phyloP scores from a whole-genome alignment of 2,888 invertebrate species.

The Mystacides longicornis region DNA sequence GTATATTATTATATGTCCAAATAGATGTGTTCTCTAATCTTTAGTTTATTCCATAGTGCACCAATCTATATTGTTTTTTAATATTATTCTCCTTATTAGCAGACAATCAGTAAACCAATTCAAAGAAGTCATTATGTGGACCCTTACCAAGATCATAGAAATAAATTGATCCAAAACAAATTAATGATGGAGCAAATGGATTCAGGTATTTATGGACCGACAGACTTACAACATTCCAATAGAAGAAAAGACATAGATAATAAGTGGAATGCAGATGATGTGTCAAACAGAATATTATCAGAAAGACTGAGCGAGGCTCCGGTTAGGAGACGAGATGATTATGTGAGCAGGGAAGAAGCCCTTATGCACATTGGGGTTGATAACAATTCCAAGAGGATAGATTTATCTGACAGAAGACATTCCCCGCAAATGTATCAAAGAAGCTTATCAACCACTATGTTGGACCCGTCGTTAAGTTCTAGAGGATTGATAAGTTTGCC shows the following conservation, averaged over 20 bases:
- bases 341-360: slow-evolving; percentile 31
- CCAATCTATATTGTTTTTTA: neutral
- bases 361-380: slow-evolving; percentile 26
- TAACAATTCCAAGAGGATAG: slow-evolving; percentile 29
- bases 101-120: neutral
- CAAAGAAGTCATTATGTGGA: slow-evolving; percentile 17
- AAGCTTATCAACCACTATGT: slow-evolving; percentile 39
- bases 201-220: neutral
- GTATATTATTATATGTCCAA: neutral
- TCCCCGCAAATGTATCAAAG: slow-evolving; percentile 45
- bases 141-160: slow-evolving; percentile 18
- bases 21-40: neutral
- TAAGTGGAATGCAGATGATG: slow-evolving; percentile 12
- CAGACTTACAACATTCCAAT: slow-evolving; percentile 9
- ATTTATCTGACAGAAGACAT: slow-evolving; percentile 28
- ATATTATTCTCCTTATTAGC: neutral
- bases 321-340: slow-evolving; percentile 31
- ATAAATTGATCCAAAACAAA: slow-evolving; percentile 13
- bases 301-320: slow-evolving; percentile 32
- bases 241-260: slow-evolving; percentile 17
- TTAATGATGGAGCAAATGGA: slow-evolving; percentile 5
- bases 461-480: slow-evolving; percentile 32
- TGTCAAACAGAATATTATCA: slow-evolving; percentile 12
- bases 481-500: slow-evolving; percentile 45
- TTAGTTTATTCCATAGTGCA: neutral